Conservation (phyloP, 2,888 invertebrate species). For the Drosophila hamatofila region DNA sequence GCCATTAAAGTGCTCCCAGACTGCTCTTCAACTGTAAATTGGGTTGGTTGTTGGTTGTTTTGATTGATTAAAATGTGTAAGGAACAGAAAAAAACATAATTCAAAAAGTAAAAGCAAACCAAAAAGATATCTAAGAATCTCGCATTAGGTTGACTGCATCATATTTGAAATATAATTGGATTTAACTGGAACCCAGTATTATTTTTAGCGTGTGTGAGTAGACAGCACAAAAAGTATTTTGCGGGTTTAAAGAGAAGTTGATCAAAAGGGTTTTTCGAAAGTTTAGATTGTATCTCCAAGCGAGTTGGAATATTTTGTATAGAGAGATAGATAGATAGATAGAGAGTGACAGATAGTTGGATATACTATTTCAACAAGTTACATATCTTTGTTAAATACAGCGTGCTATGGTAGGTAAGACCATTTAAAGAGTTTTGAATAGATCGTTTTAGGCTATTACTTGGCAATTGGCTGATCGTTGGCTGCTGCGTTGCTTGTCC, state of each 20-base stretch:
- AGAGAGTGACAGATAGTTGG: constrained; percentile 27
- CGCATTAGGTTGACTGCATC: constrained; percentile 31
- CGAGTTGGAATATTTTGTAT: not conserved
- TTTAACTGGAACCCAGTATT: constrained; percentile 1
- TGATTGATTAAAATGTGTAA: constrained; percentile 18
- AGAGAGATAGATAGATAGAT: constrained; percentile 19
- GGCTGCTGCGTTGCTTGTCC: constrained; percentile 53
- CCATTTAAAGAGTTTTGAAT: constrained; percentile 21
- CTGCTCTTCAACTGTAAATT: constrained; percentile 85
- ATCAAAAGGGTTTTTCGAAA: not conserved
- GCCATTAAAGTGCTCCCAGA: constrained; percentile 72
- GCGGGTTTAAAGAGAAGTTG: not conserved
- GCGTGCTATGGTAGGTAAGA: constrained; percentile 60
- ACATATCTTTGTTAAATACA: constrained; percentile 38
- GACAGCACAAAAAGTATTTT: constrained; percentile 17
- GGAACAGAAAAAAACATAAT: constrained; percentile 2
- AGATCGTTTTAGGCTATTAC: constrained; percentile 48
- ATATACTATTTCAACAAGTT: constrained; percentile 40
- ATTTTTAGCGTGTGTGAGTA: constrained; percentile 2
- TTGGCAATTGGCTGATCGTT: constrained; percentile 52
- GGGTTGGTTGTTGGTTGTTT: not conserved
- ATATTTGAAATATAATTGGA: not conserved
- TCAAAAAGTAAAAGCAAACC: constrained; percentile 2
- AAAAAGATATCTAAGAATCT: constrained; percentile 38
- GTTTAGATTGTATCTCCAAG: not conserved